Conservation (phyloP, 1,140 invertebrate species). For the Andricus grossulariae region DNA sequence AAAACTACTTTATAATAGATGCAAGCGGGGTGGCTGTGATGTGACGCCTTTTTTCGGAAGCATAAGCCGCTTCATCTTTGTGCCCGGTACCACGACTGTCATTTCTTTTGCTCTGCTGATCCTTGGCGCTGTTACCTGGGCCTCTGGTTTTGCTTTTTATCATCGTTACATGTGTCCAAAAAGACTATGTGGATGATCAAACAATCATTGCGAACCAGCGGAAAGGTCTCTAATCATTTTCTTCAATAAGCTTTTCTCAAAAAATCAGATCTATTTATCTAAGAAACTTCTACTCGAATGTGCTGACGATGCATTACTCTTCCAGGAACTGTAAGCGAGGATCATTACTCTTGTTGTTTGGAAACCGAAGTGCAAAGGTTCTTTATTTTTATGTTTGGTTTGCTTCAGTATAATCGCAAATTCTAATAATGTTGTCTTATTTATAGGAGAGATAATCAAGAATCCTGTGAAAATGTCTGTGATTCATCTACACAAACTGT, state of each 20-base stretch:
- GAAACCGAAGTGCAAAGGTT: neutral
- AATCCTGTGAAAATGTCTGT: neutral
- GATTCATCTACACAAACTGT: neutral
- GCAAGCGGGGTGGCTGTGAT: conserved; percentile 32
- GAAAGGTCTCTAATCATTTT: conserved; percentile 33
- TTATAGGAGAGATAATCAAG: neutral
- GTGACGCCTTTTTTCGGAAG: conserved; percentile 47
- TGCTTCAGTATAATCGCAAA: neutral
- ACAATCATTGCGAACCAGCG: neutral
- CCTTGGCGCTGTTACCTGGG: conserved; percentile 52
- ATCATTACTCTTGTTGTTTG: neutral
- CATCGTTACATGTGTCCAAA: conserved; percentile 40
- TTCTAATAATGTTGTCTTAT: neutral
- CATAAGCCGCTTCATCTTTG: conserved; percentile 49
- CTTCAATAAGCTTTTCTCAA: too few species aligned
- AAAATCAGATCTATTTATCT: too few species aligned
- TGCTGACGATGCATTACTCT: conserved; percentile 8
- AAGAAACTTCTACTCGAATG: conserved; percentile 9
- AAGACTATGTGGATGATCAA: conserved; percentile 32
- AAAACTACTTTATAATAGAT: neutral
- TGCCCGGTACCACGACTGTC: conserved; percentile 49
- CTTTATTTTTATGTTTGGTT: too few species aligned
- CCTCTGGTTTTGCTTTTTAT: conserved; percentile 47
- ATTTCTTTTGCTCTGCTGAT: conserved; percentile 59
- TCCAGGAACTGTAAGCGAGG: neutral